These are phyloP conservation scores for Sisyra nigra DNA, from an alignment of 2,888 invertebrate species.

Conservation along the genomic window DNA sequence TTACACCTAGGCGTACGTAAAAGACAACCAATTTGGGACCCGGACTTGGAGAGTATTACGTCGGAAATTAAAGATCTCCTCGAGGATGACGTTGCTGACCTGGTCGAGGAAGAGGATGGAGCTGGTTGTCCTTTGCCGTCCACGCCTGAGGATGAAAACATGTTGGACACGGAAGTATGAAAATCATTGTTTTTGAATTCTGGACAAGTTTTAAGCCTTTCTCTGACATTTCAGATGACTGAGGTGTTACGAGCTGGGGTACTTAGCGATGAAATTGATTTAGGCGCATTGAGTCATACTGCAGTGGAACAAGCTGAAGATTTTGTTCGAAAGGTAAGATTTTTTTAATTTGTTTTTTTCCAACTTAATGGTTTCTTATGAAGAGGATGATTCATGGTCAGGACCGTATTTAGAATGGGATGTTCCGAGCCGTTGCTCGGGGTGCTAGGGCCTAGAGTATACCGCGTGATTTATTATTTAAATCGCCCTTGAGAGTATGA, in stretches of 20 bases:
- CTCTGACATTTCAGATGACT: conserved; percentile 39
- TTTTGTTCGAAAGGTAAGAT: conserved; percentile 65
- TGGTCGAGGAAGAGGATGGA: conserved; percentile 50
- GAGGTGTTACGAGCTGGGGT: conserved; percentile 76
- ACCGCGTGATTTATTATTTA: too few species aligned
- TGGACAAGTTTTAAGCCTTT: conserved; percentile 6
- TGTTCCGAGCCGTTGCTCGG: too few species aligned
- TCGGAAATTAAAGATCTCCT: conserved; percentile 25
- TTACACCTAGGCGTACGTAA: conserved; percentile 21
- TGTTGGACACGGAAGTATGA: conserved; percentile 59
- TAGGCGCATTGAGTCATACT: conserved; percentile 68
- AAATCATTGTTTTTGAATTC: conserved; percentile 3
- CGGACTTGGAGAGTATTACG: conserved; percentile 26
- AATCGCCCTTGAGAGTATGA: too few species aligned
- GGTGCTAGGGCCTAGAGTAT: too few species aligned
- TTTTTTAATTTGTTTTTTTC: conserved; percentile 16
- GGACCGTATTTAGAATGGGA: too few species aligned
- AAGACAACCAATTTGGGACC: conserved; percentile 25
- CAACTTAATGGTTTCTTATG: too few species aligned
- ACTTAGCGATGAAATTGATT: conserved; percentile 67
- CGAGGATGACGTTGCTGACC: conserved; percentile 27
- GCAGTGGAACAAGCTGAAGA: conserved; percentile 91
- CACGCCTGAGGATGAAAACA: conserved; percentile 70
- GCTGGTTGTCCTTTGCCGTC: conserved; percentile 73
- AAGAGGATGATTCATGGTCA: too few species aligned